phyloP scores from a whole-genome alignment of 2,797 vertebrate species.

The Pitangus sulphuratus region DNA sequence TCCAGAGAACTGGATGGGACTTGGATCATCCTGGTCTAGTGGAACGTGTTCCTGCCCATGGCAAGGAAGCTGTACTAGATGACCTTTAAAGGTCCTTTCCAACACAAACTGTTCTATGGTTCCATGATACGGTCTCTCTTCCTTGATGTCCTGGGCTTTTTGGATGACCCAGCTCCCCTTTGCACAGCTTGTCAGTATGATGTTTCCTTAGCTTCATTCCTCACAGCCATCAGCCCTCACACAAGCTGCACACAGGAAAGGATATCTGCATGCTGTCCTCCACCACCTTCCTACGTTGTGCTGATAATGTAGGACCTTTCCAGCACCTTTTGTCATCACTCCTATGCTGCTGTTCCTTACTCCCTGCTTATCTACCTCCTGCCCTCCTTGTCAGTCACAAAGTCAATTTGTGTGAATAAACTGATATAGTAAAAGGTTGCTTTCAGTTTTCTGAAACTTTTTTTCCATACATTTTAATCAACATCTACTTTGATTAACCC shows the following conservation, averaged over 20 bases:
- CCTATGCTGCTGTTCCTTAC: not conserved
- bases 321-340: not conserved
- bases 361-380: not conserved
- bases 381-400: not conserved
- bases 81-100: not conserved
- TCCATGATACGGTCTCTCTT: accelerated
- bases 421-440: not conserved
- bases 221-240: not conserved
- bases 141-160: not conserved
- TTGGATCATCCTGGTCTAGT: not conserved
- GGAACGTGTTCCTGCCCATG: not conserved
- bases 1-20: not conserved
- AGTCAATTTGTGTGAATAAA: not conserved
- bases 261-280: not conserved
- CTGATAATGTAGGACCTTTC: not conserved
- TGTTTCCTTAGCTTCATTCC: not conserved
- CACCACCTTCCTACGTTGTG: not conserved
- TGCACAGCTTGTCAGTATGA: not conserved
- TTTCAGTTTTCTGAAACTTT: not conserved
- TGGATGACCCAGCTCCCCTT: not conserved
- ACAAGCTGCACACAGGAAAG: not conserved
- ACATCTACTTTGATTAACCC: not conserved
- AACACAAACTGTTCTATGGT: not conserved
- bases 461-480: not conserved
- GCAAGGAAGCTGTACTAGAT: not conserved